Evolutionary conservation across 2,797 vertebrate genomes (phyloP).

Genomic region (Limosa lapponica): DNA sequence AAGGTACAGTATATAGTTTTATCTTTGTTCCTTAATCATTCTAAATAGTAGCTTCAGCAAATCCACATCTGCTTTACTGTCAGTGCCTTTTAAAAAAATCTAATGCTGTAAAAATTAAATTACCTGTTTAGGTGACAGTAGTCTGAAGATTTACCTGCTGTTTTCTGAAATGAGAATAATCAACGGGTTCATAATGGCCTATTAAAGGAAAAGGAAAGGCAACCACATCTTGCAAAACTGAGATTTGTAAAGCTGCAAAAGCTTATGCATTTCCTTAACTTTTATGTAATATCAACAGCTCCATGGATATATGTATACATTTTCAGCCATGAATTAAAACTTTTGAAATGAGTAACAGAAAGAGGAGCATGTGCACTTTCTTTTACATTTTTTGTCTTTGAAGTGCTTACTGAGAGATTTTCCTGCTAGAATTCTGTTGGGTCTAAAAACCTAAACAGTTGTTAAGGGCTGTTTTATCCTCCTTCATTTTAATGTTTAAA

Average conservation of each 20-base stretch:
- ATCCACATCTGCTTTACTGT: neutral
- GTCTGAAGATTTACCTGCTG: neutral
- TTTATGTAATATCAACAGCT: neutral
- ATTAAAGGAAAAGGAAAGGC: neutral
- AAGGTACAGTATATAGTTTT: constrained; percentile 82
- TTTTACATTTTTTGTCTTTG: neutral
- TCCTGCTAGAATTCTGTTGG: neutral
- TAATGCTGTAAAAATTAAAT: neutral
- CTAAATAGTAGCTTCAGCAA: neutral
- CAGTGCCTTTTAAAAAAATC: neutral
- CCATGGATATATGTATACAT: neutral
- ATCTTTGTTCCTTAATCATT: neutral
- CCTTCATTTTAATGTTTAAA: neutral
- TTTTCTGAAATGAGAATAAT: neutral
- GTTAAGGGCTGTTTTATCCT: neutral
- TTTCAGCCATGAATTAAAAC: neutral
- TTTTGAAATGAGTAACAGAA: neutral
- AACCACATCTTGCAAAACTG: neutral
- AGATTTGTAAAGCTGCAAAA: neutral
- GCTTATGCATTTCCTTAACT: neutral
- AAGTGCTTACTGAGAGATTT: neutral
- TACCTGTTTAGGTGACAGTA: neutral
- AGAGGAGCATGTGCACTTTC: neutral
- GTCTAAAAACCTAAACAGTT: neutral
- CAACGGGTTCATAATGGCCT: neutral